phyloP scores from a whole-genome alignment of 2,888 invertebrate genomes.

The Cephus pulcher region DNA sequence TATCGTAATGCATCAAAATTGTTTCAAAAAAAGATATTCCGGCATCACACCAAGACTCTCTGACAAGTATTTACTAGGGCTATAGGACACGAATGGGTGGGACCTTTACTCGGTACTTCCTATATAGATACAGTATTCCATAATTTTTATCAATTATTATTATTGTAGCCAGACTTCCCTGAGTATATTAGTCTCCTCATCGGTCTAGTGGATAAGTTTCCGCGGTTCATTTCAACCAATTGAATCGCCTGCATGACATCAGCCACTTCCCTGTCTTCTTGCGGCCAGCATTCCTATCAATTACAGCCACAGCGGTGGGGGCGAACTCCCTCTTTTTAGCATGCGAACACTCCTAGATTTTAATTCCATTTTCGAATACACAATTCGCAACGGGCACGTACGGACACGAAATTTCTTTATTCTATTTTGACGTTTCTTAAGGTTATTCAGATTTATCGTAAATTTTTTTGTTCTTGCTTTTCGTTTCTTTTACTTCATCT shows the following conservation, averaged over 20 bases:
- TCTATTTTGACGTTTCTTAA: not conserved
- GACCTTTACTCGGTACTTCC: not conserved
- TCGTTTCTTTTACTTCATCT: not conserved
- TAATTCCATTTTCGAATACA: not conserved
- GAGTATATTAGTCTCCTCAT: not conserved
- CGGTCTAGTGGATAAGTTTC: slow-evolving; percentile 33
- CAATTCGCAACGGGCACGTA: not conserved
- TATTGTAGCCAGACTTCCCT: not conserved
- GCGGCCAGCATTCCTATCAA: slow-evolving; percentile 52
- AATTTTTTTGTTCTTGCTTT: not conserved
- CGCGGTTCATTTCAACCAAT: slow-evolving; percentile 54
- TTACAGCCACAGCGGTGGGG: slow-evolving; percentile 34
- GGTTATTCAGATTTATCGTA: not conserved
- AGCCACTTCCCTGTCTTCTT: slow-evolving; percentile 38
- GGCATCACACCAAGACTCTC: not conserved
- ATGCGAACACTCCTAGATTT: not conserved
- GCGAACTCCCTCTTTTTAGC: slow-evolving; percentile 32
- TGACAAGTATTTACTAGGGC: not conserved
- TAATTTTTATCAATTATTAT: not conserved
- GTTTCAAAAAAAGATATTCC: slow-evolving; percentile 13
- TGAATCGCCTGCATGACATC: slow-evolving; percentile 54
- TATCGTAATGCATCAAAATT: not conserved
- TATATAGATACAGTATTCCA: not conserved
- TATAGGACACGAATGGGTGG: slow-evolving; percentile 3
- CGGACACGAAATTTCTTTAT: not conserved